phyloP scores from a whole-genome alignment of 1,140 invertebrate species.

The Trichomalopsis sarcophagae region DNA sequence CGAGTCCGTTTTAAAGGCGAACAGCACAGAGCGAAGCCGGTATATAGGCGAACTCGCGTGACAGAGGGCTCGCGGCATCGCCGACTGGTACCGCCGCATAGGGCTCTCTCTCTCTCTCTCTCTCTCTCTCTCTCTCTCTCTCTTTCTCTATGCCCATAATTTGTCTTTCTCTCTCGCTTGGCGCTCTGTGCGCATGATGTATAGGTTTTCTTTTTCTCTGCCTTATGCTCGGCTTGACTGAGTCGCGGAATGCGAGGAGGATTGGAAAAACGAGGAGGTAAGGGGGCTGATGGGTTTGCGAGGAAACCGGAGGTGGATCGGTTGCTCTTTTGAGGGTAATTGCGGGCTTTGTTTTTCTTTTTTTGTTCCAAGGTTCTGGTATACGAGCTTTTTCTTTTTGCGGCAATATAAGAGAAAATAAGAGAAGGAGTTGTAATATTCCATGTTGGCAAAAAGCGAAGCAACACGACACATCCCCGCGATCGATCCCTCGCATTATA shows the following conservation, averaged over 20 bases:
- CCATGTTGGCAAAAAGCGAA: neutral
- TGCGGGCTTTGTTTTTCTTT: no score
- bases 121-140: neutral
- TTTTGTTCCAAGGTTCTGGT: no score
- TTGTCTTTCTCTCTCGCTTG: neutral
- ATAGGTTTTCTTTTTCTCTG: neutral
- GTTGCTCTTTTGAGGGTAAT: neutral
- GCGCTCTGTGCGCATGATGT: no score
- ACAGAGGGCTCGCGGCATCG: conserved; percentile 65
- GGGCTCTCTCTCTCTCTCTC: neutral
- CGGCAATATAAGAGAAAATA: neutral
- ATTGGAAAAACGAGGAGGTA: neutral
- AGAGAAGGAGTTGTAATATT: neutral
- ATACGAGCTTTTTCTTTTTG: no score
- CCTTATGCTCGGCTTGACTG: neutral
- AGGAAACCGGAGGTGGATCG: no score
- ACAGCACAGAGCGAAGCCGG: neutral
- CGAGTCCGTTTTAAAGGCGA: neutral
- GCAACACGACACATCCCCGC: neutral
- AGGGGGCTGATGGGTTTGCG: no score
- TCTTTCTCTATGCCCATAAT: no score
- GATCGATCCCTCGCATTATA: neutral
- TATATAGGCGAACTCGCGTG: conserved; percentile 65
- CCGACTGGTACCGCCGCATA: conserved; percentile 67
- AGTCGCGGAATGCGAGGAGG: neutral